Conservation (phyloP, 2,113 vertebrate genomes). For the Ancistrus triradiatus region DNA sequence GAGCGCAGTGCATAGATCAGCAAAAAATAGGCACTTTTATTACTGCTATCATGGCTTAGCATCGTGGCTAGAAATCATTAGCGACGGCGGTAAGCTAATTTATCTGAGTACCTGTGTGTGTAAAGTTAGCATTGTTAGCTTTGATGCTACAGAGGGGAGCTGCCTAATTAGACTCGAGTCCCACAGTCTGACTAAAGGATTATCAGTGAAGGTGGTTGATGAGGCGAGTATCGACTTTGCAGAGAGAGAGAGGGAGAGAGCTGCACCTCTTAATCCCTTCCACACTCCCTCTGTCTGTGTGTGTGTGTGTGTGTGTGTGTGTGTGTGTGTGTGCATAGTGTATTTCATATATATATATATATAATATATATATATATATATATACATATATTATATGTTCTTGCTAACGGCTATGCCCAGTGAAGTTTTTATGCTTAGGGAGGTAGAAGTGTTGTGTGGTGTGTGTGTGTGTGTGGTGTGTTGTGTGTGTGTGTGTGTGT, state of each 20-base stretch:
- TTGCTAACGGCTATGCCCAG: constrained; percentile 25
- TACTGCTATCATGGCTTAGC: too few species aligned
- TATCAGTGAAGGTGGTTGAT: constrained; percentile 49
- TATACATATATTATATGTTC: background rate
- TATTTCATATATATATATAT: background rate
- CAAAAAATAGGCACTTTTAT: too few species aligned
- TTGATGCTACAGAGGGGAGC: constrained; percentile 1
- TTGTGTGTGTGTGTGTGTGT: too few species aligned
- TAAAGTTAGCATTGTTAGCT: background rate
- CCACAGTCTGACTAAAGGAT: constrained; percentile 50
- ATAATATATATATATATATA: background rate
- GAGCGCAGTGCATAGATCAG: too few species aligned
- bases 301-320: constrained; percentile 21
- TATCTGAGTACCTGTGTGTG: too few species aligned
- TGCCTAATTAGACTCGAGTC: constrained; percentile 42
- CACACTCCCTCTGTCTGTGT: constrained; percentile 12
- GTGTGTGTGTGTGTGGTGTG: too few species aligned
- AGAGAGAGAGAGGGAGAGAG: constrained; percentile 17
- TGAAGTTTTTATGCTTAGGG: constrained; percentile 19
- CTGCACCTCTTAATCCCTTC: constrained; percentile 38
- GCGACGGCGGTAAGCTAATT: too few species aligned
- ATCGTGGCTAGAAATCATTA: too few species aligned
- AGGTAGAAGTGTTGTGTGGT: too few species aligned
- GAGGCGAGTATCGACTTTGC: constrained; percentile 51
- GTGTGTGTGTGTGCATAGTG: background rate